phyloP scores from a whole-genome alignment of 2,888 invertebrate species.

The Mythimna albipuncta region DNA sequence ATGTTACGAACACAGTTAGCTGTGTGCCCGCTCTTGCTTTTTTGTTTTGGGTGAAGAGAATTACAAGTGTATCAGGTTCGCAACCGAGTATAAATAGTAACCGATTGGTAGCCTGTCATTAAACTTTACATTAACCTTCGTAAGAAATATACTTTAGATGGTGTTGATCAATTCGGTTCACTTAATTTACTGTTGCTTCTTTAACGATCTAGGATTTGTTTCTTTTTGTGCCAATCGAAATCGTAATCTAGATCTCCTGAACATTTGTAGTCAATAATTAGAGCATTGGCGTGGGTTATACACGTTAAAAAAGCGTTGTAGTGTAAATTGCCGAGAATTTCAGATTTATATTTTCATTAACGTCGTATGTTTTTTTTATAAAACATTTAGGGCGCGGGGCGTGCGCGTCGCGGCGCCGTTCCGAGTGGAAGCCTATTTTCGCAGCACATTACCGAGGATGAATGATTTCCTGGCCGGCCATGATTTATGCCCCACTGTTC shows the following conservation, averaged over 20 bases:
- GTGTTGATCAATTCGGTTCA: slow-evolving; percentile 33
- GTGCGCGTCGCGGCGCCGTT: slow-evolving; percentile 76
- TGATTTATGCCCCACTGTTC: slow-evolving; percentile 84
- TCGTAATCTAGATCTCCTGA: slow-evolving; percentile 42
- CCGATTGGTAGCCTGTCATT: slow-evolving; percentile 33
- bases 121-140: slow-evolving; percentile 35
- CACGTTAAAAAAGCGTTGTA: slow-evolving; percentile 58
- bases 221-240: slow-evolving; percentile 22
- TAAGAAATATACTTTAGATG: slow-evolving; percentile 28
- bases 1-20: slow-evolving; percentile 54
- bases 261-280: slow-evolving; percentile 40
- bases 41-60: slow-evolving; percentile 51
- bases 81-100: slow-evolving; percentile 57
- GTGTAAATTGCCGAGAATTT: slow-evolving; percentile 62
- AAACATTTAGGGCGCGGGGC: slow-evolving; percentile 83
- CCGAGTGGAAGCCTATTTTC: slow-evolving; percentile 88
- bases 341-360: slow-evolving; percentile 80
- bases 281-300: slow-evolving; percentile 39
- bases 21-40: slow-evolving; percentile 37
- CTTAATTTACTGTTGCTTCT: slow-evolving; percentile 21
- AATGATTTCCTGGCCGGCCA: slow-evolving; percentile 89
- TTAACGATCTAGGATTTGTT: slow-evolving; percentile 12
- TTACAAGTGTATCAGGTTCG: slow-evolving; percentile 59
- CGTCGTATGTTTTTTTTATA: slow-evolving; percentile 75
- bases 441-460: slow-evolving; percentile 90